Evolutionary conservation across 2,888 invertebrate species (phyloP), one percentile per base, ranked within the genome.

Genomic region (Rhopalosiphum nymphaeae): DNA sequence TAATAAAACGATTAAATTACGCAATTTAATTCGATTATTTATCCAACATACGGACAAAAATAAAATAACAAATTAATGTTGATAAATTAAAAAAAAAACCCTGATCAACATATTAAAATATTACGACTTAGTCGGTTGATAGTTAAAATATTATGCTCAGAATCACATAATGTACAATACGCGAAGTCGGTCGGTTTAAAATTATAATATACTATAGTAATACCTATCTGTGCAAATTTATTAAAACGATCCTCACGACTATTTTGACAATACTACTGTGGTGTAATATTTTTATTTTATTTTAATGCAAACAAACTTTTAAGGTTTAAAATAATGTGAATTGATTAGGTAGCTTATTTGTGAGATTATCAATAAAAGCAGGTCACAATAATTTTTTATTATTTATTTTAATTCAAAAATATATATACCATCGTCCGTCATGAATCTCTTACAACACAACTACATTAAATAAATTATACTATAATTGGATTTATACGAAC

Each of bases 401-500:
- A 21, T 91, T 57, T 44, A 57, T 78, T 78, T 78, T 36, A 78
- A 78, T 78, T 36, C 36, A 21, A 78, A 78, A 21, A 57, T 57
- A 26, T 36, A 78, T 36, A 78, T 36, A 78, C 21, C 78, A 36
- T 25, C 36, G 78, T 36, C 36, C 78, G 9, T 7, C 10, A 26
- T 44, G 29, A 21, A 44, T 67, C 21, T 67, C 49, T 42, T 57
- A 86, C 16, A 91, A 11, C n/a, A 26, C 42, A 49, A 29, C 46
- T 26, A 44, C 56, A n/a, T 78, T 29, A 46, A 2, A 36, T 11
- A 29, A 67, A 87, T 67, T n/a, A 86, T 26, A 87, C 42, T 67
- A 36, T 78, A 92, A 92, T 92, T 87, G 92, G 92, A 92, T 92
- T 92, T 87, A 61, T 36, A 67, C 9, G 25, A 92, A 87, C 42